These are phyloP conservation scores for Macropis europaea DNA, from an alignment of 2,888 invertebrate species.

Conservation along the genomic window DNA sequence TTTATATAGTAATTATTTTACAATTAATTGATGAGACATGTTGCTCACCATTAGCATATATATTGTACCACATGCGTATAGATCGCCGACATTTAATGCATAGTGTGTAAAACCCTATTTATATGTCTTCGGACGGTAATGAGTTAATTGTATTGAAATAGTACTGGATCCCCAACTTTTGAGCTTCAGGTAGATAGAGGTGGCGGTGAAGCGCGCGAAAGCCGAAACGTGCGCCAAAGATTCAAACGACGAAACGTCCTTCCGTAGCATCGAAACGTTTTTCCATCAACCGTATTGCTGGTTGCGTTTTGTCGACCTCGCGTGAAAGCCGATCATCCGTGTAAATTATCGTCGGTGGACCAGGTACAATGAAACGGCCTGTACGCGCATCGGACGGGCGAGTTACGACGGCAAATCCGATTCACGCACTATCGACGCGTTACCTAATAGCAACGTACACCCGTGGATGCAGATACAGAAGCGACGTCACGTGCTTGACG, in stretches of 20 bases:
- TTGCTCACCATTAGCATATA: too few relatives aligned
- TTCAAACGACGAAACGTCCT: slow-evolving; percentile 11
- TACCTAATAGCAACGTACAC: slow-evolving; percentile 68
- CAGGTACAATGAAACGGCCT: slow-evolving; percentile 30
- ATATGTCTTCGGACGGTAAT: too few relatives aligned
- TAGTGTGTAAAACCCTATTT: too few relatives aligned
- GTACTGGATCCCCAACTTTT: too few relatives aligned
- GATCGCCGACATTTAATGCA: too few relatives aligned
- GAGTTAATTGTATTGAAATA: too few relatives aligned
- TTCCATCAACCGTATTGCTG: not conserved
- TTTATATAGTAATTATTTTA: too few relatives aligned
- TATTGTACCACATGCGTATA: too few relatives aligned
- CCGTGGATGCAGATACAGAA: slow-evolving; percentile 72
- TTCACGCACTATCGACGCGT: slow-evolving; percentile 65
- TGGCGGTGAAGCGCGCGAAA: slow-evolving; percentile 5
- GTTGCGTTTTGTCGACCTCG: not conserved
- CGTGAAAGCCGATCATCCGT: slow-evolving; percentile 22
- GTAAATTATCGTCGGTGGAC: not conserved
- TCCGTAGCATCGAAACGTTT: not conserved
- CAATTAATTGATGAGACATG: too few relatives aligned
- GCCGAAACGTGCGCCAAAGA: slow-evolving; percentile 1
- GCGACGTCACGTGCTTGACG: slow-evolving; percentile 63
- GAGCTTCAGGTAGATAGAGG: too few relatives aligned
- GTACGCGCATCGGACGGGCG: slow-evolving; percentile 13
- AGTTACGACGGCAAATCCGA: slow-evolving; percentile 50